These are phyloP conservation scores for Phlogophora meticulosa DNA, from an alignment of 2,888 invertebrate species.

Conservation along the genomic window DNA sequence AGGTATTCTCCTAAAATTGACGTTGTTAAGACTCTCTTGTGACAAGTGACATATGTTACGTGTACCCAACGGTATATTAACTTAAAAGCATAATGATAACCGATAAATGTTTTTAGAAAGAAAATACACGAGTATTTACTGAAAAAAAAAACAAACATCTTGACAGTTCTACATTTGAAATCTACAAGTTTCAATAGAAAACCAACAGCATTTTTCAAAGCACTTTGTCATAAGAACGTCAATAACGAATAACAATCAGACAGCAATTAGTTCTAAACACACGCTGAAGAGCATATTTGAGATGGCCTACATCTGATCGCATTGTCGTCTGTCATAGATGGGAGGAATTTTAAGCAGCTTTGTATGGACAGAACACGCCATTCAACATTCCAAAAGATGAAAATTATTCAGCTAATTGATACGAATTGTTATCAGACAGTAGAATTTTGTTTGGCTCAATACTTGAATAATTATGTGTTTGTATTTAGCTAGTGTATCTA, in stretches of 20 bases:
- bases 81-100: background rate
- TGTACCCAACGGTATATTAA: background rate
- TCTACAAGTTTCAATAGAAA: background rate
- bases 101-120: too few relatives aligned
- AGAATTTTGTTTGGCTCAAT: conserved; percentile 29
- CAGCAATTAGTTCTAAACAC: conserved; percentile 9
- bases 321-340: conserved; percentile 10
- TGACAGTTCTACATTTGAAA: background rate
- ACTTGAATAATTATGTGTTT: conserved; percentile 5
- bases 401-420: conserved; percentile 25
- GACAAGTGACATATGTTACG: background rate
- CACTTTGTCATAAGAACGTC: conserved; percentile 1
- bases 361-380: conserved; percentile 36
- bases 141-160: too few relatives aligned
- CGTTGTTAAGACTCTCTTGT: background rate
- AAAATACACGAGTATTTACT: too few relatives aligned
- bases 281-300: conserved; percentile 23
- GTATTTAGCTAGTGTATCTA: background rate
- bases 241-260: conserved; percentile 4
- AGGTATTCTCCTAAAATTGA: conserved; percentile 21
- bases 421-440: conserved; percentile 17
- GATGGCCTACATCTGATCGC: conserved; percentile 10
- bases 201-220: background rate
- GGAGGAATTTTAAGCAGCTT: conserved; percentile 24
- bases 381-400: conserved; percentile 27